Evolutionary conservation across 1,140 invertebrate genomes (phyloP).

Genomic region (Druon quercuslanigerum): DNA sequence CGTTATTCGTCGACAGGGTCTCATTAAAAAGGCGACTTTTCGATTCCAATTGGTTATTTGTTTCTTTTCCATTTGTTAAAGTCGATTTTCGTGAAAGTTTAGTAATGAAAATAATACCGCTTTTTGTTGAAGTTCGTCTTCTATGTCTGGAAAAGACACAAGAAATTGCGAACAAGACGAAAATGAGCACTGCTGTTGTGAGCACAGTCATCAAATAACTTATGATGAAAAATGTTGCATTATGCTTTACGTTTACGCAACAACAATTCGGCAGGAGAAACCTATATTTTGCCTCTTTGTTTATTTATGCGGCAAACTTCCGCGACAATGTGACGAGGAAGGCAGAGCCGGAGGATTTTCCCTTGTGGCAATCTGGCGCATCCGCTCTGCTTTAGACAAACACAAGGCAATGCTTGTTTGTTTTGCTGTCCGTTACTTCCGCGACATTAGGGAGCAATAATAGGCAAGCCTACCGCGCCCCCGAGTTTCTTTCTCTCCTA

Average conservation of each 20-base stretch:
- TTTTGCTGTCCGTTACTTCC: constrained; percentile 6
- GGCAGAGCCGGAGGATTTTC: not conserved
- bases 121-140: not conserved
- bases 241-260: not conserved
- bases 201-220: no score
- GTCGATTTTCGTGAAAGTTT: not conserved
- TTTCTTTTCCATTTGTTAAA: constrained; percentile 19
- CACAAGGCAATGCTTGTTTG: constrained; percentile 2
- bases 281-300: constrained; percentile 38
- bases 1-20: constrained; percentile 37
- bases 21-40: constrained; percentile 43
- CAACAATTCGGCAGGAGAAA: constrained; percentile 36
- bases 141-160: no score
- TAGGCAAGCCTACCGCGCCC: not conserved
- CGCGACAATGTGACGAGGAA: constrained; percentile 33
- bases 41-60: constrained; percentile 22
- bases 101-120: not conserved
- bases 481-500: not conserved
- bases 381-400: not conserved
- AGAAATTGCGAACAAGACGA: no score
- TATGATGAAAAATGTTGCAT: no score
- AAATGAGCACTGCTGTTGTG: no score
- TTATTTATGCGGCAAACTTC: constrained; percentile 45
- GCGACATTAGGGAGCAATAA: constrained; percentile 27
- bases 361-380: not conserved